These are phyloP conservation scores for Phaedon cochleariae DNA, from an alignment of 2,888 invertebrate species.

Conservation along the genomic window DNA sequence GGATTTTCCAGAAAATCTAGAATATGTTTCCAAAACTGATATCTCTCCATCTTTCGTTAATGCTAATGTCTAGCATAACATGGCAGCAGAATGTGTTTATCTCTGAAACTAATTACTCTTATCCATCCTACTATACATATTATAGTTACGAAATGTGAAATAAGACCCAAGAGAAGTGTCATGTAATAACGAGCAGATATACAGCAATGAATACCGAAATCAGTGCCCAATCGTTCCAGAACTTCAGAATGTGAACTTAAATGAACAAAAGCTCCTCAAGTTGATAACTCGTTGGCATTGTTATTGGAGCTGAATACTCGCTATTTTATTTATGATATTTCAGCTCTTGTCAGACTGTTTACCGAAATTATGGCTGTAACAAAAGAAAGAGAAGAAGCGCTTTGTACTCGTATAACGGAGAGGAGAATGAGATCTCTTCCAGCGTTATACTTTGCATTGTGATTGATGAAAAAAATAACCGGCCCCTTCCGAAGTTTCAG, in stretches of 20 bases:
- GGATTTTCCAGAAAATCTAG: too few relatives aligned
- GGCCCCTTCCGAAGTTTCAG: not conserved
- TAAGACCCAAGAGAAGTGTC: too few relatives aligned
- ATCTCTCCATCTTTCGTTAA: too few relatives aligned
- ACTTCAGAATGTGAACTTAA: conserved; percentile 47
- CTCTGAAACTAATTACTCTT: too few relatives aligned
- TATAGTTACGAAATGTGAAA: too few relatives aligned
- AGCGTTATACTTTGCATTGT: not conserved
- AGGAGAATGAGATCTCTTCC: not conserved
- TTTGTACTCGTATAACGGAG: not conserved
- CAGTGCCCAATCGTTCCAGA: conserved; percentile 40
- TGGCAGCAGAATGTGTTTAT: too few relatives aligned
- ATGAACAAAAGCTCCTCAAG: conserved; percentile 45
- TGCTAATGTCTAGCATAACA: too few relatives aligned
- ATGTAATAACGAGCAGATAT: too few relatives aligned
- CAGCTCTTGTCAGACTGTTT: conserved; percentile 27
- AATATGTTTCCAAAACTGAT: too few relatives aligned
- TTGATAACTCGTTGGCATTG: conserved; percentile 32
- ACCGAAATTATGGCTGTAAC: conserved; percentile 26
- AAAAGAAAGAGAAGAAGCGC: conserved; percentile 14
- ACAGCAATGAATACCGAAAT: conserved; percentile 12
- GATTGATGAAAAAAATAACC: not conserved
- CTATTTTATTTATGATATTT: conserved; percentile 30
- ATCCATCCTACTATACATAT: too few relatives aligned
- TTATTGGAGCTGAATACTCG: conserved; percentile 31